Percentiles rank a stretch among this genome's conserved stretches.
These are phyloP conservation scores for Ctenoplectra terminalis DNA, from an alignment of 1,140 invertebrate species.

Conservation along the genomic window DNA sequence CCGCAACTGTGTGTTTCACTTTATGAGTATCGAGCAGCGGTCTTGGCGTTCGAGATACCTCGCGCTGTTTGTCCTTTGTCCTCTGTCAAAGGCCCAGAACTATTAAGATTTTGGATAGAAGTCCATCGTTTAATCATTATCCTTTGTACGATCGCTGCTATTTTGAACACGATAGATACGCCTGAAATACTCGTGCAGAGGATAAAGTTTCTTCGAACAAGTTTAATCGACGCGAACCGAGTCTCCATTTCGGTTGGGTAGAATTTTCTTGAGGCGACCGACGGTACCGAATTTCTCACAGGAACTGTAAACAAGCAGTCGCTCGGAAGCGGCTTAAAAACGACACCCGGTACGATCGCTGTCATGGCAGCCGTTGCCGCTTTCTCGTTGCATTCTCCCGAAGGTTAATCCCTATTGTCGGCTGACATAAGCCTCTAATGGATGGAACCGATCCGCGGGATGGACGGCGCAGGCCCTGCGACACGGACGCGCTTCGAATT, in stretches of 20 bases:
- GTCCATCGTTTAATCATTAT: not conserved
- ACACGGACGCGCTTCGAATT: constrained; percentile 43
- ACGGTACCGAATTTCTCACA: constrained; percentile 21
- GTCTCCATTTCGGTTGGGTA: not conserved
- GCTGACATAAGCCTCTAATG: constrained; percentile 79
- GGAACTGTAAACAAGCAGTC: constrained; percentile 35
- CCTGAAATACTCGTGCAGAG: not conserved
- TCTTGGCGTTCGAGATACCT: not conserved
- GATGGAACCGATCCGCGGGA: constrained; percentile 75
- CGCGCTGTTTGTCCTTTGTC: not conserved
- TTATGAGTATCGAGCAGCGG: constrained; percentile 22
- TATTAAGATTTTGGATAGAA: too few species aligned
- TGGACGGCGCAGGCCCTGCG: constrained; percentile 35
- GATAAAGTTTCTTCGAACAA: not conserved
- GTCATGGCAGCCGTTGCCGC: constrained; percentile 45
- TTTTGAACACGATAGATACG: not conserved
- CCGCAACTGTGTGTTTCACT: constrained; percentile 52
- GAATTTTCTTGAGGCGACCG: not conserved
- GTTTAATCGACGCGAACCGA: not conserved
- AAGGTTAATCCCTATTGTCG: constrained; percentile 79
- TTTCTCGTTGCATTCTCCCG: constrained; percentile 57
- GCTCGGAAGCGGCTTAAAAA: constrained; percentile 53
- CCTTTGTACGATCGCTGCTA: not conserved
- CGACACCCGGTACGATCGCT: constrained; percentile 50
- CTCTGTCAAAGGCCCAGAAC: not conserved